A percentile compares a stretch with the other conserved stretches of the same genome.
phyloP scores from a whole-genome alignment of 30 jellyfish, hydroid and myxozoan genomes.

The Turritopsis dohrnii region DNA sequence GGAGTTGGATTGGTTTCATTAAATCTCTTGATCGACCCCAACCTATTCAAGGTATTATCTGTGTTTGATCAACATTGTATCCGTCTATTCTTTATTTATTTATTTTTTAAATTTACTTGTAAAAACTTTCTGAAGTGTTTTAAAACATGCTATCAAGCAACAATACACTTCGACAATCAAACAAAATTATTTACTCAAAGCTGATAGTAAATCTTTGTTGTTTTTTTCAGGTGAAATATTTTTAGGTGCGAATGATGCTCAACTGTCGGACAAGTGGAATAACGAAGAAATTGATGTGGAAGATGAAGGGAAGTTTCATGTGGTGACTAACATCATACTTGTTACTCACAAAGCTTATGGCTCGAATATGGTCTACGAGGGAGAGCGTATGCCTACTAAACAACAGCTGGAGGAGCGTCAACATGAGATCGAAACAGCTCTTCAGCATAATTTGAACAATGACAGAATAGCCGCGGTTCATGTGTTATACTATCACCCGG shows the following conservation, averaged over 20 bases:
- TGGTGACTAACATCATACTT: constrained; percentile 69
- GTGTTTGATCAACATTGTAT: too few species aligned
- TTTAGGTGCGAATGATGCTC: constrained; percentile 21
- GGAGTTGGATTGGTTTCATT: constrained; percentile 10
- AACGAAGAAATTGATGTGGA: constrained; percentile 29
- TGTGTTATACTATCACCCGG: constrained; percentile 51
- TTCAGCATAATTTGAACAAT: constrained; percentile 64
- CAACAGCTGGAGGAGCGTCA: constrained; percentile 57
- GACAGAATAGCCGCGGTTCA: constrained; percentile 65
- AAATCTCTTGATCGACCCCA: constrained; percentile 4
- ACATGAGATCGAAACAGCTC: constrained; percentile 57
- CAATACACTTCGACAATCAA: too few species aligned
- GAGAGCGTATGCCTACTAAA: constrained; percentile 49
- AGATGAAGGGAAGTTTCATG: constrained; percentile 50
- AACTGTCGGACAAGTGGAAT: constrained; percentile 38
- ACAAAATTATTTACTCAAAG: too few species aligned
- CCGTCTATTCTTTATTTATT: too few species aligned
- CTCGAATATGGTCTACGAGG: constrained; percentile 35
- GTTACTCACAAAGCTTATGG: constrained; percentile 48
- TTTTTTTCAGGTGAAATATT: not conserved
- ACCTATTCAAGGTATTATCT: not conserved
- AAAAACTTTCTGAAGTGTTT: too few species aligned
- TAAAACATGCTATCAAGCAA: too few species aligned
- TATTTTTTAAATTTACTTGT: too few species aligned
- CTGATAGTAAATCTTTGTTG: too few species aligned